Evolutionary conservation across 2,797 vertebrate species (phyloP), one percentile per base, ranked within the genome.

Genomic region (Ptychadena robeensis): DNA sequence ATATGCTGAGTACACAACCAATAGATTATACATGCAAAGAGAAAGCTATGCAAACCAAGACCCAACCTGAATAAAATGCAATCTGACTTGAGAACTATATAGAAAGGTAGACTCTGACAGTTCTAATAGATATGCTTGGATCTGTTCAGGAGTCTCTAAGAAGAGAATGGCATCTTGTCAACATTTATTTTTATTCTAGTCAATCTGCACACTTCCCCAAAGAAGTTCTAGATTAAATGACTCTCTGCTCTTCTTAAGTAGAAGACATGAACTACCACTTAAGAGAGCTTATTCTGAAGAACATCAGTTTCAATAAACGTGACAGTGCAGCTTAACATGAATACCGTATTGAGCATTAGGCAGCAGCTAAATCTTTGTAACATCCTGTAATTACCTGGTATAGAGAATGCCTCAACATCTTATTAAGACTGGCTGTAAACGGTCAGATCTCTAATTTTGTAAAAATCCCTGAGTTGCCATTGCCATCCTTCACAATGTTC

Each of bases 361-460:
- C 86, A 89, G 75, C 87, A 87, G 86, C 87, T 89, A 86, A 78
- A 86, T 87, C 82, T 87, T 87, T 89, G 88, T 87, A 89, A 90
- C 90, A 88, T 86, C 88, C 86, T 88, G 84, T 90, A 91, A 92
- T 91, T 90, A 90, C 85, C 76, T 85, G 81, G 85, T 87, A 86
- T 71, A 86, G 83, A 80, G 80, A 89, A 89, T 72, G 72, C 74
- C 86, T 22, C 44, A 53, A 53, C 44, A 53, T 53, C 44, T 53
- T 53, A 53, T 53, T 53, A 53, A 53, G 44, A 53, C 18, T 22
- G 44, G 44, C 4, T 53, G 44, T 53, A 53, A 53, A 53, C 7
- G 18, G 44, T 53, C 44, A 53, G 44, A 53, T 53, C 44, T 53
- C 15, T 53, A 53, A 53, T 53, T n/a, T 22, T 53, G 44, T 53